Conservation (phyloP, 2,113 vertebrate genomes). For the Oreochromis spilurus region DNA sequence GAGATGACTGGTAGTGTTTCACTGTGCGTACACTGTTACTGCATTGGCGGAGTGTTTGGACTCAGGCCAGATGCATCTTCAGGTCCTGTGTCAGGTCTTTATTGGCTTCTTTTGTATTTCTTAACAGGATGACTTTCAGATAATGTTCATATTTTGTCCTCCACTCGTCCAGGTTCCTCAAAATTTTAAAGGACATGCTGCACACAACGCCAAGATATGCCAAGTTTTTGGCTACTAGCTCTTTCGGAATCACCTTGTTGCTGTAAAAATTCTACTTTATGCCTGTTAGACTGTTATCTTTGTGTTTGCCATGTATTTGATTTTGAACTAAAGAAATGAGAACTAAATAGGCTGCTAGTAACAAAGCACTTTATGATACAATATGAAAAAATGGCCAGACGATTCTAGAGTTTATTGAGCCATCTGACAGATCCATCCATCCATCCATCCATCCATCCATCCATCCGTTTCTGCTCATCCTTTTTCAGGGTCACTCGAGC, state of each 20-base stretch:
- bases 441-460: neutral
- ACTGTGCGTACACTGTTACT: neutral
- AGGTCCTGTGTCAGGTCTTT: neutral
- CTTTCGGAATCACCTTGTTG: neutral
- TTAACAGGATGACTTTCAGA: fast-evolving
- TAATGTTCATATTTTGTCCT: neutral
- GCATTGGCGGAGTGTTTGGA: neutral
- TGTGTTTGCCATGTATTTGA: neutral
- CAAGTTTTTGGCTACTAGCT: neutral
- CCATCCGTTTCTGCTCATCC: neutral
- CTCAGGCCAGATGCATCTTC: neutral
- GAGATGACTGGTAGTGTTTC: neutral
- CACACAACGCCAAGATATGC: neutral
- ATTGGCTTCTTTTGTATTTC: neutral
- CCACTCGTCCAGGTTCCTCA: neutral
- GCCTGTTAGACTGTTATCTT: neutral
- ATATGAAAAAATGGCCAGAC: neutral
- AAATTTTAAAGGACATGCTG: neutral
- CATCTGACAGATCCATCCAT: neutral
- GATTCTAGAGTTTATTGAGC: neutral
- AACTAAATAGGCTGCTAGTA: fast-evolving
- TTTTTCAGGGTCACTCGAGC: neutral
- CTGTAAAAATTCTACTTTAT: neutral
- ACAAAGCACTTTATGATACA: fast-evolving
- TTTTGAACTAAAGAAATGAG: neutral